These are phyloP conservation scores for Apamea anceps DNA, from an alignment of 2,888 invertebrate species.

Conservation along the genomic window DNA sequence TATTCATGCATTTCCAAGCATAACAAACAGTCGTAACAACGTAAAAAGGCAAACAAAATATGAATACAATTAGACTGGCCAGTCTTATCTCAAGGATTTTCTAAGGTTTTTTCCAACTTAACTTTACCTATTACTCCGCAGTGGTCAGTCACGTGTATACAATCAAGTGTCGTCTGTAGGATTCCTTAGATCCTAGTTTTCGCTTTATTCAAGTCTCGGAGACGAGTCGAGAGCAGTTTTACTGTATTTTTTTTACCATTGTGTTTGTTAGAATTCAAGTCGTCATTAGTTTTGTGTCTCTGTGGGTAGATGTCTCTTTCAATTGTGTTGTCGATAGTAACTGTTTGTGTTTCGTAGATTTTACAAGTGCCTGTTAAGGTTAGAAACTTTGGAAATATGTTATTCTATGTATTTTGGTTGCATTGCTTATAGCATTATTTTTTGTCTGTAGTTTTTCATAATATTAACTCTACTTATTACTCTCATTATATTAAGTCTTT, in stretches of 20 bases:
- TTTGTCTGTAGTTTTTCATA: background rate
- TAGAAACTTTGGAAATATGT: constrained; percentile 29
- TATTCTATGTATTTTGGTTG: background rate
- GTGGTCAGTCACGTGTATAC: constrained; percentile 73
- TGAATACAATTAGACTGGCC: constrained; percentile 51
- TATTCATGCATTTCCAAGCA: constrained; percentile 16
- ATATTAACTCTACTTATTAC: no score
- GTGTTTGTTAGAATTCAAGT: constrained; percentile 68
- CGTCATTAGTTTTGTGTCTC: constrained; percentile 68
- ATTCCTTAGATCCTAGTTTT: constrained; percentile 71
- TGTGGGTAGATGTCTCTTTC: constrained; percentile 66
- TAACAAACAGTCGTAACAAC: constrained; percentile 26
- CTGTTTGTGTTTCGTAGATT: constrained; percentile 59
- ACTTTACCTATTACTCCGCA: constrained; percentile 65
- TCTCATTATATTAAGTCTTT: no score
- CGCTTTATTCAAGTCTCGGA: constrained; percentile 70
- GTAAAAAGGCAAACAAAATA: constrained; percentile 51
- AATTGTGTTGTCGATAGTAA: constrained; percentile 63
- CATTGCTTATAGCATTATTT: background rate
- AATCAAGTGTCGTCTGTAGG: constrained; percentile 74
- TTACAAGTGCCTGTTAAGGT: constrained; percentile 59
- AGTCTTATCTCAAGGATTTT: constrained; percentile 42
- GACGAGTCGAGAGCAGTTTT: constrained; percentile 67
- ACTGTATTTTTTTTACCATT: constrained; percentile 62
- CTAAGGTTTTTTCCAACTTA: constrained; percentile 50